Evolutionary conservation across 2,888 invertebrate species (phyloP).

Genomic region (Fragum whitleyi): DNA sequence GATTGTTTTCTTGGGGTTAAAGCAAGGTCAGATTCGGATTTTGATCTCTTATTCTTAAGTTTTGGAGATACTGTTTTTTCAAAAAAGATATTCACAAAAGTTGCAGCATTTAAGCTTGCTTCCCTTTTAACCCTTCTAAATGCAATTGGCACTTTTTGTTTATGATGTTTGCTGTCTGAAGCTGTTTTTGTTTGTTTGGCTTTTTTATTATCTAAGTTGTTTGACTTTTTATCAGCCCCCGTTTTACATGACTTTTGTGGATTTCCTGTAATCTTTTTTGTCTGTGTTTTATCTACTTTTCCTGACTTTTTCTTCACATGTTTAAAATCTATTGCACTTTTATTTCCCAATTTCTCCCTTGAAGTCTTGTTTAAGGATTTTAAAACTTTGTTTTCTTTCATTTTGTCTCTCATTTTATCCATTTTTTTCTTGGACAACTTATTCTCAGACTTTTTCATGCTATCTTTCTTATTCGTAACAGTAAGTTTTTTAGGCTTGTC

Average conservation of each 20-base stretch:
- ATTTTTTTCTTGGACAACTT: not conserved
- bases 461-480: not conserved
- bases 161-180: conserved; percentile 16
- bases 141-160: conserved; percentile 20
- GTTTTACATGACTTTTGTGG: not conserved
- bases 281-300: not conserved
- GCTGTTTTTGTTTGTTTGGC: conserved; percentile 16
- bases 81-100: conserved; percentile 77
- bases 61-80: conserved; percentile 69
- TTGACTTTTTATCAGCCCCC: not conserved
- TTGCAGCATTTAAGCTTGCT: conserved; percentile 80
- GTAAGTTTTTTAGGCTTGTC: not conserved
- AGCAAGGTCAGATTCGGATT: conserved; percentile 61
- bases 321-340: conserved; percentile 9
- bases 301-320: not conserved
- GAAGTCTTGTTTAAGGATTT: not conserved
- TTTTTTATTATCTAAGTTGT: not conserved
- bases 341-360: not conserved
- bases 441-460: not conserved
- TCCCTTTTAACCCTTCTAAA: conserved; percentile 71
- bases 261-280: not conserved
- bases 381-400: not conserved
- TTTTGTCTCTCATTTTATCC: not conserved
- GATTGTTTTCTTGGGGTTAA: conserved; percentile 14
- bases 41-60: conserved; percentile 51